Evolutionary conservation across 2,888 invertebrate species (phyloP).

Genomic region (Drosophila tanythrix): DNA sequence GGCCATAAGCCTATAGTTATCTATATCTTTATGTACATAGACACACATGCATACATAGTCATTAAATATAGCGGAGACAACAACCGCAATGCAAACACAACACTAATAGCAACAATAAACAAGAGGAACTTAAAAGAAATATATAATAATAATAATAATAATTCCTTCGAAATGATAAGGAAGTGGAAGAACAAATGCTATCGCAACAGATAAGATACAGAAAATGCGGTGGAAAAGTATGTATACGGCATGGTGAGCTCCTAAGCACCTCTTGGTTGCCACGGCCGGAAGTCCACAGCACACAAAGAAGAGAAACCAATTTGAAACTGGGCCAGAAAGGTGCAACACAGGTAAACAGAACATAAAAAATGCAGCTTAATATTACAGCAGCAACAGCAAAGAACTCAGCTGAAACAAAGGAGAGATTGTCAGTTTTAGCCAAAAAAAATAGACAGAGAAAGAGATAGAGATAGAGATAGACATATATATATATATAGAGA

Average conservation of each 20-base stretch:
- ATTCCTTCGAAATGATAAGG: constrained; percentile 16
- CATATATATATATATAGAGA: too few relatives aligned
- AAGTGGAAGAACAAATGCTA: constrained; percentile 27
- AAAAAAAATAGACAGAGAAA: neutral
- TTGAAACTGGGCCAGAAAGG: neutral
- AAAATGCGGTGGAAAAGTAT: constrained; percentile 17
- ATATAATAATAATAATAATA: constrained; percentile 1
- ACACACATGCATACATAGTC: constrained; percentile 1
- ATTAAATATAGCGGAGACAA: constrained; percentile 38
- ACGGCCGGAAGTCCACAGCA: constrained; percentile 7
- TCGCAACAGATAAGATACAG: constrained; percentile 38
- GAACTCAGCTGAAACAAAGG: neutral
- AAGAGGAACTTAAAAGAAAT: constrained; percentile 22
- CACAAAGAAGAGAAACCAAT: neutral
- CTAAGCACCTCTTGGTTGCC: neutral
- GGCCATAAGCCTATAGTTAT: constrained; percentile 14
- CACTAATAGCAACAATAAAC: constrained; percentile 56
- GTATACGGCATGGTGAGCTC: neutral
- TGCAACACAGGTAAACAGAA: neutral
- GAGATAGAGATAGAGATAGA: neutral
- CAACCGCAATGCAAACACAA: constrained; percentile 57
- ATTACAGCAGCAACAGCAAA: constrained; percentile 4
- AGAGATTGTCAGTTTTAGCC: neutral
- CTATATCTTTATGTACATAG: constrained; percentile 10
- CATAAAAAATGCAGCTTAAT: neutral